Conservation (phyloP, 1,140 invertebrate species). For the Amyelois transitella region DNA sequence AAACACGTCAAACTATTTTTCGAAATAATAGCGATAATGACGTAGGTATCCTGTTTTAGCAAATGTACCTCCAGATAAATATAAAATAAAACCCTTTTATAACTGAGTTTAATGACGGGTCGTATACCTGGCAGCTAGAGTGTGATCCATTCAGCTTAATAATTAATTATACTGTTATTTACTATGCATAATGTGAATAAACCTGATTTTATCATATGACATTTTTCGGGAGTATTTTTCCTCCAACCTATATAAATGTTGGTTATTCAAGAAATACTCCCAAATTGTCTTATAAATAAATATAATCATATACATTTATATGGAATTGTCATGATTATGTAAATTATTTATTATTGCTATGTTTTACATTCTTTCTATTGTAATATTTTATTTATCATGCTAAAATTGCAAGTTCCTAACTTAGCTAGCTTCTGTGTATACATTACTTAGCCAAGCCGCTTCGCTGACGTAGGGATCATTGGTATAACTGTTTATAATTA, state of each 20-base stretch:
- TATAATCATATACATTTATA: constrained; percentile 27
- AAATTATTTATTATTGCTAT: constrained; percentile 60
- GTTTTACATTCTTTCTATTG: constrained; percentile 29
- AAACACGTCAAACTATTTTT: too few species aligned
- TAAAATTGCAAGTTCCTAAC: constrained; percentile 71
- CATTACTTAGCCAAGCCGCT: constrained; percentile 29
- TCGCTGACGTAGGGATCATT: constrained; percentile 26
- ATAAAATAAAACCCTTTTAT: too few species aligned
- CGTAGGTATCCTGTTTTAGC: too few species aligned
- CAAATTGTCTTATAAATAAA: constrained; percentile 34
- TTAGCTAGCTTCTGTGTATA: constrained; percentile 64
- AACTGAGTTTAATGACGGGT: too few species aligned
- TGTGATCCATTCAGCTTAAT: neutral
- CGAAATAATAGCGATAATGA: too few species aligned
- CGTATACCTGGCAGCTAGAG: too few species aligned
- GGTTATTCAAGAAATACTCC: constrained; percentile 51
- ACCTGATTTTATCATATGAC: constrained; percentile 42
- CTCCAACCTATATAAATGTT: constrained; percentile 16
- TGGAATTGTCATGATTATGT: constrained; percentile 41
- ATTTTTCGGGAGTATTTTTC: constrained; percentile 61
- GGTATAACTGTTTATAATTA: constrained; percentile 22
- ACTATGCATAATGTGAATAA: constrained; percentile 55
- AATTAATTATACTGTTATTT: constrained; percentile 45
- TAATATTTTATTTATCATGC: constrained; percentile 59
- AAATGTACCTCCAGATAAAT: too few species aligned